phyloP scores from a whole-genome alignment of 2,113 vertebrate genomes.

The Festucalex cinctus region DNA sequence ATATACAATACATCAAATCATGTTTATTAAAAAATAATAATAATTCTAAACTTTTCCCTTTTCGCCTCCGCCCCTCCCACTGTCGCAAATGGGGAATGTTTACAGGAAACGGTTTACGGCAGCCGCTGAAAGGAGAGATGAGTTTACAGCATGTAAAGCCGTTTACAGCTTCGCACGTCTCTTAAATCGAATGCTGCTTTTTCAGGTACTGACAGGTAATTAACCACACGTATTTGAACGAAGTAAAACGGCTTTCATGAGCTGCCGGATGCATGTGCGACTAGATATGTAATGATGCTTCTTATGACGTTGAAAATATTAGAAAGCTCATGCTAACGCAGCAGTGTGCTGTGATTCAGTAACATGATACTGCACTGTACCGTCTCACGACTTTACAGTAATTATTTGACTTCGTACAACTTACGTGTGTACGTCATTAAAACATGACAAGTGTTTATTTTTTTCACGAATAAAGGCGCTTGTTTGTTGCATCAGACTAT shows the following conservation, averaged over 20 bases:
- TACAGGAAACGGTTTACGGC: conserved; percentile 42
- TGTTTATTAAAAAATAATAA: not conserved
- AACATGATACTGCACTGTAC: not conserved
- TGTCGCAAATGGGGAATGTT: conserved; percentile 55
- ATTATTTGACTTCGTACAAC: not conserved
- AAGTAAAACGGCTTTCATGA: not conserved
- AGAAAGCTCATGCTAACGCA: conserved; percentile 34
- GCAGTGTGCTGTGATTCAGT: not conserved
- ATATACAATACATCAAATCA: not conserved
- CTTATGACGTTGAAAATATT: conserved; percentile 3
- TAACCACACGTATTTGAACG: fast-evolving
- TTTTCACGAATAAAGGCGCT: not conserved
- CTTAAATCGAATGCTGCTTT: conserved; percentile 45
- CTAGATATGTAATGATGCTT: not conserved
- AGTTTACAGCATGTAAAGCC: too few relatives aligned
- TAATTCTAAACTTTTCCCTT: not conserved
- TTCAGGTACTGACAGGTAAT: conserved; percentile 44
- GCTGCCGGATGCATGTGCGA: fast-evolving
- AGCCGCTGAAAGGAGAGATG: conserved; percentile 39
- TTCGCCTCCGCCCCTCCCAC: conserved; percentile 10
- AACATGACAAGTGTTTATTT: not conserved
- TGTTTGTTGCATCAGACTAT: not conserved
- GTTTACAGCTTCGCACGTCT: conserved; percentile 2
- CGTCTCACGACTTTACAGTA: not conserved
- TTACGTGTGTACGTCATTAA: not conserved